A percentile compares a stretch with the other conserved stretches of the same genome.
Evolutionary conservation across 2,888 invertebrate species (phyloP).

Genomic region (Alloplasta piceator): DNA sequence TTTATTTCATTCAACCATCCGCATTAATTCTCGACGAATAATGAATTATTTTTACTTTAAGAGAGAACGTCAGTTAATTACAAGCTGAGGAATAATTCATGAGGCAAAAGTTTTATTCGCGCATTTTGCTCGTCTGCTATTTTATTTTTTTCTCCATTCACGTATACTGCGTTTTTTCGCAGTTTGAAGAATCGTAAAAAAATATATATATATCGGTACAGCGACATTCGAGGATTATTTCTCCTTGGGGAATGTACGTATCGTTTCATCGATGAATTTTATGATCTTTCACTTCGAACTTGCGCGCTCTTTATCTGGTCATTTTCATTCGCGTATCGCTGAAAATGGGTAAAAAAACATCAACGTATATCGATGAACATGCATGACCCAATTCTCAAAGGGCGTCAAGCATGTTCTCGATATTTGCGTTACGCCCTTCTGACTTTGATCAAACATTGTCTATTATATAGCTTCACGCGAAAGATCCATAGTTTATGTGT

Average conservation of each 20-base stretch:
- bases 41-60: too few relatives aligned
- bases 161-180: constrained; percentile 1
- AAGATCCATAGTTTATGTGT: background rate
- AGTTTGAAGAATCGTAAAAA: constrained; percentile 6
- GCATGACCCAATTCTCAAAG: background rate
- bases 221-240: constrained; percentile 10
- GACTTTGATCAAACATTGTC: too few relatives aligned
- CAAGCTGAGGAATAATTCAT: too few relatives aligned
- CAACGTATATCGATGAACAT: background rate
- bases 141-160: too few relatives aligned
- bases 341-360: background rate
- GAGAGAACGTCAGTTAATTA: too few relatives aligned
- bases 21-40: too few relatives aligned
- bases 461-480: background rate
- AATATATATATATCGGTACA: background rate
- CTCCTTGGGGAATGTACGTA: constrained; percentile 1
- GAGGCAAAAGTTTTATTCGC: too few relatives aligned
- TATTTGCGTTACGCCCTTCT: too few relatives aligned
- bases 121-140: too few relatives aligned
- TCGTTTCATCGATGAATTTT: constrained; percentile 21
- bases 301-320: constrained; percentile 17
- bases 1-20: too few relatives aligned
- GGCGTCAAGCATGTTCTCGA: too few relatives aligned
- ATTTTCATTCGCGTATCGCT: background rate
- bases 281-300: constrained; percentile 12